Conservation (phyloP, 2,113 vertebrate genomes). For the Aspidoscelis tigris region DNA sequence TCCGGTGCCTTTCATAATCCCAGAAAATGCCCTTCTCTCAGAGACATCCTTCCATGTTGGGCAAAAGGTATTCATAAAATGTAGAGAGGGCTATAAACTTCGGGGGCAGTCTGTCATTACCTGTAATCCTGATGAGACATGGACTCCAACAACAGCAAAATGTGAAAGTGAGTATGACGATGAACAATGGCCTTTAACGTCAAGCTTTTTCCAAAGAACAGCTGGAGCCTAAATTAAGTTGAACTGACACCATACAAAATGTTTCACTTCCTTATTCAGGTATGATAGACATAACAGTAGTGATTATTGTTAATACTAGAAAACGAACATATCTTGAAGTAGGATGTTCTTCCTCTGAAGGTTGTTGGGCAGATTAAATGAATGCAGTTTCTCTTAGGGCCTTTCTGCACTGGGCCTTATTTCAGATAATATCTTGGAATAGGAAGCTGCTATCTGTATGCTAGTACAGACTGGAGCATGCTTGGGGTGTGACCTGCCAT, state of each 20-base stretch:
- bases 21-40: conserved; percentile 77
- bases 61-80: conserved; percentile 84
- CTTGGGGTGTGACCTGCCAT: no score
- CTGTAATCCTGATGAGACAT: conserved; percentile 90
- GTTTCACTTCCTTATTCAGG: background rate
- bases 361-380: background rate
- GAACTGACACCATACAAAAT: background rate
- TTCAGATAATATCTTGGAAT: no score
- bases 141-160: conserved; percentile 83
- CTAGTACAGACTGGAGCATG: no score
- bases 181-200: background rate
- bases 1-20: conserved; percentile 87
- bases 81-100: conserved; percentile 88
- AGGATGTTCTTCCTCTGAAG: background rate
- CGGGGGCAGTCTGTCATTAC: conserved; percentile 81
- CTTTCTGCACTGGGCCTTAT: no score
- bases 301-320: background rate
- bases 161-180: conserved; percentile 87
- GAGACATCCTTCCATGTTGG: conserved; percentile 85
- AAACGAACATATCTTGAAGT: background rate
- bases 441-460: no score
- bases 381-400: no score
- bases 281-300: background rate
- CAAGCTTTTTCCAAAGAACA: background rate
- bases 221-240: background rate